Base-by-base conservation (phyloP, 2,888 invertebrate species). In the Megastigmus dorsalis region DNA sequence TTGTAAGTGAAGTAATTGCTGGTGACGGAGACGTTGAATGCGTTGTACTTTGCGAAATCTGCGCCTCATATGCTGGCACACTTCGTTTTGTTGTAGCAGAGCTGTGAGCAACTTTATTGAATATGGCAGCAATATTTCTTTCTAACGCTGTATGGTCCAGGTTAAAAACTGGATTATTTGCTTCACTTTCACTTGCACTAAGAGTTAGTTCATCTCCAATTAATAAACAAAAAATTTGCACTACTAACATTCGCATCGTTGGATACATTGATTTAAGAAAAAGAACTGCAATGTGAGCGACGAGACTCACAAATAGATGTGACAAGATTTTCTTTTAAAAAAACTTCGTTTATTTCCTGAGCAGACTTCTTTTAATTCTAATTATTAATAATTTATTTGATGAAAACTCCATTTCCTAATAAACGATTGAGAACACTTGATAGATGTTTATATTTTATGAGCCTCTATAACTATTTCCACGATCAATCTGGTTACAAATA, bases 101-200 rank as follows among this genome's bases (percentile, higher is more conserved):
- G 18, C 92, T 92, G 81, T 93, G 92, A 0, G 93, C 92, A 52
- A 93, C 93, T 86, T 93, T 93, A 79, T 92, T 92, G 80, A 93
- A 90, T 62, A 93, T 91, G 23, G 93, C 93, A 6, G 92, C 92
- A 43, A 93, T 90, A 83, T 91, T 92, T 79, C 92, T 91, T 82
- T 93, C 93, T 80, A 92, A 86, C 80, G 91, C 90, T 76, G 92
- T 89, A 79, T 91, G 90, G 80, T 92, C 92, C 65, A 92, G 83
- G 71, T 87, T 84, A 72, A 86, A 86, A 0, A 84, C 83, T 10
- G 86, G 85, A 75, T 84, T 84, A 78, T 86, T 84, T 67, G 85
- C 85, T 18, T 85, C 87, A 38, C 85, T 84, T 70, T 87, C 86
- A 76, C 81, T 81, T n/a, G 82, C 80, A 13, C 80, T 79, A 10